phyloP scores from a whole-genome alignment of 2,113 vertebrate species.

The Conger conger region DNA sequence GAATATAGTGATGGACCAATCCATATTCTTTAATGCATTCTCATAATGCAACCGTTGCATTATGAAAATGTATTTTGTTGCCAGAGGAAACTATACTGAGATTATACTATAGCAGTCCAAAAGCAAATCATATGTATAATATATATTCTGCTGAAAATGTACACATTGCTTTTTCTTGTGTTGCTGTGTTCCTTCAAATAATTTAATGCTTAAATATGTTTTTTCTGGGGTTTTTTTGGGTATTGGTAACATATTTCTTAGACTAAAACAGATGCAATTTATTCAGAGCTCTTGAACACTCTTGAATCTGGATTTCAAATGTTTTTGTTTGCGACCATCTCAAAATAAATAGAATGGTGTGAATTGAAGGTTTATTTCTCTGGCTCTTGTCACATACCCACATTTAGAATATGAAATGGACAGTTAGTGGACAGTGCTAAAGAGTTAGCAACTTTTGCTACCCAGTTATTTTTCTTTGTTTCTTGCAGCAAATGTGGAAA shows the following conservation, averaged over 20 bases:
- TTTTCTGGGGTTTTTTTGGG: too few relatives aligned
- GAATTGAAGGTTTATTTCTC: background rate
- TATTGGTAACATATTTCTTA: too few relatives aligned
- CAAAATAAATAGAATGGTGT: background rate
- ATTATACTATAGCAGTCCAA: background rate
- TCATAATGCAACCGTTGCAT: background rate
- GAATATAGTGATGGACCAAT: background rate
- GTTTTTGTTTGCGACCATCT: background rate
- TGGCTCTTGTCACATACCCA: background rate
- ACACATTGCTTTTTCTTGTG: background rate
- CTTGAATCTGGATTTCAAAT: background rate
- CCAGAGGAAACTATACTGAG: background rate
- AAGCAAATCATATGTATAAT: background rate
- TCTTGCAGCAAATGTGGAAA: conserved; percentile 47
- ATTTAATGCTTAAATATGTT: background rate
- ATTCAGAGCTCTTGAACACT: background rate
- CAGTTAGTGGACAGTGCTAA: conserved; percentile 16
- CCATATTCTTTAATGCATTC: background rate
- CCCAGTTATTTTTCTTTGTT: conserved; percentile 22
- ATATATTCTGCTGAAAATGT: background rate
- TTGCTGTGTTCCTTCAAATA: background rate
- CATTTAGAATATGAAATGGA: background rate
- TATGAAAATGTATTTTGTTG: background rate
- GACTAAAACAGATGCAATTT: background rate
- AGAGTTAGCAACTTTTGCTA: conserved; percentile 30